Evolutionary conservation across 1,140 invertebrate species (phyloP).

Genomic region (Drosophila fuyamai): DNA sequence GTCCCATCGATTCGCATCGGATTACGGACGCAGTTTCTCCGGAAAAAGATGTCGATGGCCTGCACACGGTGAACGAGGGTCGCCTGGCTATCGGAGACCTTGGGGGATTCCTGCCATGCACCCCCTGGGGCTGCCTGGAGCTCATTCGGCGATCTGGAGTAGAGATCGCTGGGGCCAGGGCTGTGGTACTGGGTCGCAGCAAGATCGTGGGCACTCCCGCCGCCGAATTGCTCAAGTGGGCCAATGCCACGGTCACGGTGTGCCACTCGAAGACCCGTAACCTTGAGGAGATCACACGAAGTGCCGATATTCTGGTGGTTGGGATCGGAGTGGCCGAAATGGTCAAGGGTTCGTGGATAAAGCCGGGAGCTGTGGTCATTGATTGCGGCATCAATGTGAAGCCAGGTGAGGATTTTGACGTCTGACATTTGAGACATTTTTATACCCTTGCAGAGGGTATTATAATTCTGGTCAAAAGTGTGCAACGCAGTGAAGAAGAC

Average conservation of each 20-base stretch:
- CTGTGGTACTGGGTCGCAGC: slow-evolving; percentile 97
- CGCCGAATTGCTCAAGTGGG: slow-evolving; percentile 97
- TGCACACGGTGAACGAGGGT: slow-evolving; percentile 97
- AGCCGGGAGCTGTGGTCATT: slow-evolving; percentile 99
- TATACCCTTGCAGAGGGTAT: no score
- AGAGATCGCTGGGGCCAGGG: slow-evolving; percentile 92
- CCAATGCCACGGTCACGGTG: slow-evolving; percentile 97
- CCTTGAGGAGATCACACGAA: slow-evolving; percentile 90
- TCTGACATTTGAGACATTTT: no score
- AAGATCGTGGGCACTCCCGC: slow-evolving; percentile 99
- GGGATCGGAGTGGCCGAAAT: slow-evolving; percentile 96
- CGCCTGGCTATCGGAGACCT: slow-evolving; percentile 93
- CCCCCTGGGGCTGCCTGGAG: slow-evolving; percentile 96
- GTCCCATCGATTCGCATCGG: slow-evolving; percentile 93
- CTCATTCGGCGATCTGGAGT: slow-evolving; percentile 94
- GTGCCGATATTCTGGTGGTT: slow-evolving; percentile 98
- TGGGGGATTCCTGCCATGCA: slow-evolving; percentile 95
- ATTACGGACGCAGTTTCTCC: slow-evolving; percentile 95
- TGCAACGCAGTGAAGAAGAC: no score
- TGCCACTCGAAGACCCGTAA: slow-evolving; percentile 98
- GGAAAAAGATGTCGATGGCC: slow-evolving; percentile 97
- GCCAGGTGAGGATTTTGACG: slow-evolving; percentile 91
- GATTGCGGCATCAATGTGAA: slow-evolving; percentile 99
- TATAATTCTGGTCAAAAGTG: no score
- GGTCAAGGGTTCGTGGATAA: slow-evolving; percentile 98